Percentiles rank a stretch among this genome's conserved stretches.
phyloP scores from a whole-genome alignment of 2,888 invertebrate species.

The Matsumyia berberina region DNA sequence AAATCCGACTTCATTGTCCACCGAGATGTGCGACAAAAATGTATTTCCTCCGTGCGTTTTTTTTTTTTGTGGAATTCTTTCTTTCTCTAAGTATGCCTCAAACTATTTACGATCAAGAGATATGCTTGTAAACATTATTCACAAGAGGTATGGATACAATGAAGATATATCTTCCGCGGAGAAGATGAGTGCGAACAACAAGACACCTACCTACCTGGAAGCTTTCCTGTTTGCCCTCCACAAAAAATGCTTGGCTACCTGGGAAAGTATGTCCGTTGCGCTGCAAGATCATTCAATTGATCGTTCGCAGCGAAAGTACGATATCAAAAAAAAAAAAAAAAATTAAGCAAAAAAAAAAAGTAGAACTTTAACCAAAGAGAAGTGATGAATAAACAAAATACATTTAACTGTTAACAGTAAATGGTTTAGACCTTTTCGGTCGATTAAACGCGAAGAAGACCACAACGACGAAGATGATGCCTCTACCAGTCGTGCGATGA shows the following conservation, averaged over 20 bases:
- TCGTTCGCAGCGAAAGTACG: conserved; percentile 65
- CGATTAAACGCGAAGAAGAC: conserved; percentile 21
- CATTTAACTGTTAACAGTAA: conserved; percentile 37
- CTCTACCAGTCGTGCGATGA: conserved; percentile 8
- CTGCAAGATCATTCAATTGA: conserved; percentile 47
- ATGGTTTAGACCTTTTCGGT: conserved; percentile 10
- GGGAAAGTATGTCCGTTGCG: conserved; percentile 41
- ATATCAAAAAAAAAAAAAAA: conserved; percentile 19
- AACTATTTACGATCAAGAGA: conserved; percentile 45
- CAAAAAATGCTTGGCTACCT: conserved; percentile 27
- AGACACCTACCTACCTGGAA: conserved; percentile 22
- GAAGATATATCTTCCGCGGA: conserved; percentile 26
- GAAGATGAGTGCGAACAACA: conserved; percentile 39
- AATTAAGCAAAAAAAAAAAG: neutral
- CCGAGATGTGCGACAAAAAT: conserved; percentile 32
- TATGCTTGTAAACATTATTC: conserved; percentile 27
- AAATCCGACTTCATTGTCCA: conserved; percentile 27
- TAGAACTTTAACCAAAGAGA: conserved; percentile 28
- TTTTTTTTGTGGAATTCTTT: conserved; percentile 2
- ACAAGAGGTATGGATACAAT: conserved; percentile 22
- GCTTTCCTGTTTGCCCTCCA: conserved; percentile 12
- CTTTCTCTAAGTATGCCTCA: conserved; percentile 21
- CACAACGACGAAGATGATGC: conserved; percentile 2
- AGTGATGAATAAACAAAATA: conserved; percentile 46
- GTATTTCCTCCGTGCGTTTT: conserved; percentile 3